These are phyloP conservation scores for Ypsolopha scabrella DNA, from an alignment of 2,888 invertebrate genomes.

Conservation along the genomic window DNA sequence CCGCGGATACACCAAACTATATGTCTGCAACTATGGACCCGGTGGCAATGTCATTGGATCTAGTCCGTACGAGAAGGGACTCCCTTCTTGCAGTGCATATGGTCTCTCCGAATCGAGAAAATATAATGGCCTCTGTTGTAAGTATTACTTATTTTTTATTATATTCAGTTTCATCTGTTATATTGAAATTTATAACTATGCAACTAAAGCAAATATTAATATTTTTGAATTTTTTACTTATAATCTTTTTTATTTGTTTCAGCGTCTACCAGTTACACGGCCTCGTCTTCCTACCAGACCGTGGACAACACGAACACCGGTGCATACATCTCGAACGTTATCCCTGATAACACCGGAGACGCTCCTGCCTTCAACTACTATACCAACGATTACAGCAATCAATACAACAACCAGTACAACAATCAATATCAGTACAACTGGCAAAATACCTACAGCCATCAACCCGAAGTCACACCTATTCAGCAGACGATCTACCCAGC, in stretches of 20 bases:
- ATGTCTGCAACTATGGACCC: conserved; percentile 89
- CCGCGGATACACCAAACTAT: conserved; percentile 83
- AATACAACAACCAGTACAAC: conserved; percentile 46
- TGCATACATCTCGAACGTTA: conserved; percentile 63
- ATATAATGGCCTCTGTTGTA: conserved; percentile 84
- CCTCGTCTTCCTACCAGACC: conserved; percentile 49
- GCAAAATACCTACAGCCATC: conserved; percentile 26
- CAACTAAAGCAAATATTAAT: neutral
- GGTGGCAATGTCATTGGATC: conserved; percentile 84
- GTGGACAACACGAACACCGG: conserved; percentile 46
- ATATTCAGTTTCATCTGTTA: neutral
- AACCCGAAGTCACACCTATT: conserved; percentile 4
- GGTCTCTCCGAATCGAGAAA: conserved; percentile 78
- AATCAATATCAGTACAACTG: conserved; percentile 44
- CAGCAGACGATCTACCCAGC: conserved; percentile 35
- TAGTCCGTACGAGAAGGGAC: conserved; percentile 81
- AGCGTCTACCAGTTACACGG: conserved; percentile 46
- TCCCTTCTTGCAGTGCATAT: conserved; percentile 77
- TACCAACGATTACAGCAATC: conserved; percentile 50
- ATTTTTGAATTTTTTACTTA: neutral
- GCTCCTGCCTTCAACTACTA: conserved; percentile 38
- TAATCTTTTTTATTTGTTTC: conserved; percentile 24
- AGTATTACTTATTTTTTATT: conserved; percentile 39
- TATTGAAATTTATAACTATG: neutral
- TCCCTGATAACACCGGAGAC: conserved; percentile 63